A percentile compares a stretch with the other conserved stretches of the same genome.
Conservation (phyloP, 2,797 vertebrate genomes). For the Arvicola amphibius region DNA sequence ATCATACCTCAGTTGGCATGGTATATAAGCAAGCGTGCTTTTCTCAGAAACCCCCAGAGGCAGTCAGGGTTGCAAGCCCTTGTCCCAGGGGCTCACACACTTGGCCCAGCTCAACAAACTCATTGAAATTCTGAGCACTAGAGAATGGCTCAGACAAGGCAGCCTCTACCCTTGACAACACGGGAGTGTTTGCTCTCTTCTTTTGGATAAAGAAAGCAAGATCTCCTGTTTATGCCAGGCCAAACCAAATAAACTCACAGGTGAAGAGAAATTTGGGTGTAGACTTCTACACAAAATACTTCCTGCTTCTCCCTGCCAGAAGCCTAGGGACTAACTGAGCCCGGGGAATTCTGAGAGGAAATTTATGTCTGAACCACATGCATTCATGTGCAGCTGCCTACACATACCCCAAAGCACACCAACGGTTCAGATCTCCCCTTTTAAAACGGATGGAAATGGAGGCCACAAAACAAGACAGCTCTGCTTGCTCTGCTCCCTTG, state of each 20-base stretch:
- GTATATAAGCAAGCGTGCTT: rapidly evolving
- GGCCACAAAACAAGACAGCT: neutral
- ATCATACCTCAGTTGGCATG: too few relatives aligned
- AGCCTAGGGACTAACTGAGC: neutral
- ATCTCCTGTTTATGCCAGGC: neutral
- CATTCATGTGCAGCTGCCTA: neutral
- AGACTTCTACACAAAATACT: neutral
- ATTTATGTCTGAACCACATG: neutral
- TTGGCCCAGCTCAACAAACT: rapidly evolving
- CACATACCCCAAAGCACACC: neutral
- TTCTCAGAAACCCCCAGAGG: neutral
- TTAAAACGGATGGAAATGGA: rapidly evolving
- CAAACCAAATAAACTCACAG: neutral
- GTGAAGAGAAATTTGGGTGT: neutral
- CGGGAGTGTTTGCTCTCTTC: neutral
- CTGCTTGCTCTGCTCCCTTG: rapidly evolving
- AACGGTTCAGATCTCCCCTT: rapidly evolving
- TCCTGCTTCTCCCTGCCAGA: neutral
- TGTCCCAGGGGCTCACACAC: rapidly evolving
- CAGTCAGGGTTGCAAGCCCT: neutral
- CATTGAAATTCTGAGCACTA: neutral
- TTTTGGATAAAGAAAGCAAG: neutral
- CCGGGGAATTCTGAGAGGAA: neutral
- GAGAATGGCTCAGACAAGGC: neutral
- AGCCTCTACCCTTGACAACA: neutral